Conservation (phyloP, 2,888 invertebrate species). For the Melanargia galathea region DNA sequence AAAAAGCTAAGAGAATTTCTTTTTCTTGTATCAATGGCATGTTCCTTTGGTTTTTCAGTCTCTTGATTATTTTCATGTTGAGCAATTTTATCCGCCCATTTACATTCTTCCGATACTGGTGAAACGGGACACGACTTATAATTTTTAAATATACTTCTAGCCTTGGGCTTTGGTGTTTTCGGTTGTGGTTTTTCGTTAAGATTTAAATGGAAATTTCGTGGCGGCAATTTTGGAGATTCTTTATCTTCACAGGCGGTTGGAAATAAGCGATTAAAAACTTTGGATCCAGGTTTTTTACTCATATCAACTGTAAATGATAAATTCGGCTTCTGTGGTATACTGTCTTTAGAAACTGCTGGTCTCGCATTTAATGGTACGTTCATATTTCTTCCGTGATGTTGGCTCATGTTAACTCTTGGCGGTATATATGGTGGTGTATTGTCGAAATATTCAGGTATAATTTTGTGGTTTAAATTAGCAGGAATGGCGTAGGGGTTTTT, state of each 20-base stretch:
- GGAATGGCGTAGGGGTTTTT: constrained; percentile 80
- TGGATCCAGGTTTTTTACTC: constrained; percentile 62
- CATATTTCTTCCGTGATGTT: constrained; percentile 48
- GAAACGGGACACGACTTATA: constrained; percentile 91
- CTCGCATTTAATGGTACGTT: constrained; percentile 56
- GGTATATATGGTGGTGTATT: constrained; percentile 67
- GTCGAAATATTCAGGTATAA: constrained; percentile 64
- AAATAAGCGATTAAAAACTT: constrained; percentile 74
- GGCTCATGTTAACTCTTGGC: constrained; percentile 65
- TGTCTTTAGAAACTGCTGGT: constrained; percentile 65
- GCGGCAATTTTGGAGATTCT: constrained; percentile 58
- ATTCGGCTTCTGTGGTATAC: constrained; percentile 58
- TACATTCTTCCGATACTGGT: constrained; percentile 90
- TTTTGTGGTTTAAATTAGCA: constrained; percentile 72
- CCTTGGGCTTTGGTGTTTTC: constrained; percentile 63
- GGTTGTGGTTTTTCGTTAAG: constrained; percentile 65
- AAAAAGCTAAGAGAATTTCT: constrained; percentile 86
- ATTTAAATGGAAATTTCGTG: constrained; percentile 71
- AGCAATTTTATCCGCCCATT: constrained; percentile 81
- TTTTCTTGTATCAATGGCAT: constrained; percentile 74
- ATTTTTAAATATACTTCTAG: constrained; percentile 83
- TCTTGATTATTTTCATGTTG: constrained; percentile 51
- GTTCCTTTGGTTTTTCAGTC: constrained; percentile 52
- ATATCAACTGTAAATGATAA: constrained; percentile 68
- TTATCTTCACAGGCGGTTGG: constrained; percentile 55